phyloP scores from a whole-genome alignment of 2,888 invertebrate species.

The Globia sparganii region DNA sequence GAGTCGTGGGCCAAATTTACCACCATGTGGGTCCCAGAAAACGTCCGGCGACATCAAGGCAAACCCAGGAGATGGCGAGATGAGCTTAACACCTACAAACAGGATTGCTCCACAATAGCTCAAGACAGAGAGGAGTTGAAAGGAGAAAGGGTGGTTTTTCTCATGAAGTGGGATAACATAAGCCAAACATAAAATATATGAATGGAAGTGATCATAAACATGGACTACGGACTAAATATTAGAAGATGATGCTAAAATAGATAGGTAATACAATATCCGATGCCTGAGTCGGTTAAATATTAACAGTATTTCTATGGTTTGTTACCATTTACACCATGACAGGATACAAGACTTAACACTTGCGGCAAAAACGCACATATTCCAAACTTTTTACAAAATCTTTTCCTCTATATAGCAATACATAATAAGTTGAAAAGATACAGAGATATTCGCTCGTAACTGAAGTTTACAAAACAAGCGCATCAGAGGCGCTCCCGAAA shows the following conservation, averaged over 20 bases:
- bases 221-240: not conserved
- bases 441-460: conserved; percentile 54
- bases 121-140: not conserved
- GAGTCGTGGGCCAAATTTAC: not conserved
- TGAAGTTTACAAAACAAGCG: conserved; percentile 79
- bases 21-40: too few relatives aligned
- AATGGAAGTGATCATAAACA: not conserved
- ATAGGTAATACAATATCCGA: not conserved
- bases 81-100: not conserved
- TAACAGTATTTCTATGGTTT: not conserved
- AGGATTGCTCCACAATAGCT: not conserved
- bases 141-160: not conserved
- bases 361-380: not conserved
- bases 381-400: conserved; percentile 12
- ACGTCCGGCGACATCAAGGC: too few relatives aligned
- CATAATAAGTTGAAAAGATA: conserved; percentile 59
- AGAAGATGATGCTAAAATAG: not conserved
- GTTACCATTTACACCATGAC: not conserved
- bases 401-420: conserved; percentile 23
- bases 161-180: not conserved
- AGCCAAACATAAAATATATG: not conserved
- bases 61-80: not conserved
- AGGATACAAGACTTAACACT: not conserved
- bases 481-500: conserved; percentile 80
- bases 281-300: too few relatives aligned